Conservation (phyloP, 1,140 invertebrate species). For the Dolichoris vasculosae region DNA sequence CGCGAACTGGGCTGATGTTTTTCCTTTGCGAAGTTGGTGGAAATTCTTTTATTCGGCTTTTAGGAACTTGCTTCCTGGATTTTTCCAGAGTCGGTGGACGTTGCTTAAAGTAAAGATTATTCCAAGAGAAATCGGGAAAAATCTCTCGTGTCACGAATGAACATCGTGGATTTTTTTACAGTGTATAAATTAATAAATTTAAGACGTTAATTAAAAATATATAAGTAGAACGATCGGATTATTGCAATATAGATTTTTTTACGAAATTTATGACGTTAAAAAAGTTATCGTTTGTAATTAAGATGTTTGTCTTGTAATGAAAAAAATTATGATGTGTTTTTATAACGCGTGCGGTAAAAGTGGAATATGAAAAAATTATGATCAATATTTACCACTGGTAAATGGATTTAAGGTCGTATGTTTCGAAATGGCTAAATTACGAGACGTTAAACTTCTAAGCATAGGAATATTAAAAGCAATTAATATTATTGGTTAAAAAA, state of each 20-base stretch:
- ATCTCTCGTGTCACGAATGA: conserved; percentile 1
- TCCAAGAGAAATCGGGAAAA: conserved; percentile 15
- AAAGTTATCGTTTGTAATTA: too few species aligned
- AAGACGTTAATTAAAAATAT: neutral
- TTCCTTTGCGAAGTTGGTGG: neutral
- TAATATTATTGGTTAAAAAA: too few species aligned
- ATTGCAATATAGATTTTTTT: neutral
- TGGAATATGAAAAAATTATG: too few species aligned
- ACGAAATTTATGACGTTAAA: too few species aligned
- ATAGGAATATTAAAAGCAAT: too few species aligned
- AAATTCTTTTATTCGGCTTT: neutral
- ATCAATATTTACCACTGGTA: too few species aligned
- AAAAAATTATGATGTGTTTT: too few species aligned
- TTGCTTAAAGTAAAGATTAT: neutral
- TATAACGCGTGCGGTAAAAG: too few species aligned
- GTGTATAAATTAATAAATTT: neutral
- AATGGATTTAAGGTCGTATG: too few species aligned
- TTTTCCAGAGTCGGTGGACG: neutral
- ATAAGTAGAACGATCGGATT: neutral
- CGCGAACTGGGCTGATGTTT: conserved; percentile 7
- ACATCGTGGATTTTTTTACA: neutral
- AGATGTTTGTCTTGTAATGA: too few species aligned
- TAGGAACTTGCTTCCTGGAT: neutral
- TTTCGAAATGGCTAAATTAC: too few species aligned
- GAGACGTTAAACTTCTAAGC: too few species aligned